Conservation (phyloP, 2,888 invertebrate species). For the Coronaproctus castanopsis region DNA sequence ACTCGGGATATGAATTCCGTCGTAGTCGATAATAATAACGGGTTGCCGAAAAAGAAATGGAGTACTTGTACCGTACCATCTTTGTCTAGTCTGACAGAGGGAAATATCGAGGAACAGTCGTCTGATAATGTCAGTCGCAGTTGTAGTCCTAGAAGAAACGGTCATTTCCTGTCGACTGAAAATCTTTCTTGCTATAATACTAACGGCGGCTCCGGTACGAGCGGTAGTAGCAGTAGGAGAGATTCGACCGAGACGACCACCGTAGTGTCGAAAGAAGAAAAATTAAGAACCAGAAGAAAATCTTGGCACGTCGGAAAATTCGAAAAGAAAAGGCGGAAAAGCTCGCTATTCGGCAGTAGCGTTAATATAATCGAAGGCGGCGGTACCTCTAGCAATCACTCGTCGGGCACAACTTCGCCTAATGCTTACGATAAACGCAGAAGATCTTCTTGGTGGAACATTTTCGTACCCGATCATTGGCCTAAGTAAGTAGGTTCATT, state of each 20-base stretch:
- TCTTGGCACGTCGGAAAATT: slow-evolving; percentile 38
- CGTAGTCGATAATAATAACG: neutral
- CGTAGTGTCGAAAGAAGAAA: slow-evolving; percentile 24
- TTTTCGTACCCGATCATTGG: slow-evolving; percentile 47
- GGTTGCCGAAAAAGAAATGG: slow-evolving; percentile 3
- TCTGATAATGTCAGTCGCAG: neutral
- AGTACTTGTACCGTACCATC: slow-evolving; percentile 5
- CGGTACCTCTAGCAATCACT: slow-evolving; percentile 12
- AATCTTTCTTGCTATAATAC: slow-evolving; percentile 16
- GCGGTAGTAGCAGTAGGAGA: neutral
- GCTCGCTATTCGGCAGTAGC: slow-evolving; percentile 31
- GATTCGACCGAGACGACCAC: slow-evolving; percentile 25
- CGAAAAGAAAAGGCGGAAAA: slow-evolving; percentile 36
- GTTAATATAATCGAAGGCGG: slow-evolving; percentile 37
- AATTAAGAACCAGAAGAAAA: slow-evolving; percentile 33
- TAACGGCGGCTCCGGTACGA: slow-evolving; percentile 11
- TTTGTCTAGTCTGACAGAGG: slow-evolving; percentile 11
- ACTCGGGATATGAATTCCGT: neutral
- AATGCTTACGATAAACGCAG: slow-evolving; percentile 40
- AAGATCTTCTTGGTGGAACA: slow-evolving; percentile 74
- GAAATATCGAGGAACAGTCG: neutral
- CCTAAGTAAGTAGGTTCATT: slow-evolving; percentile 15
- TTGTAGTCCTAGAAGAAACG: slow-evolving; percentile 3
- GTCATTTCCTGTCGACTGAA: slow-evolving; percentile 11
- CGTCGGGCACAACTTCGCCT: slow-evolving; percentile 23